Base-by-base conservation (phyloP, 2,113 vertebrate species). In the Cephalopholis sonnerati region DNA sequence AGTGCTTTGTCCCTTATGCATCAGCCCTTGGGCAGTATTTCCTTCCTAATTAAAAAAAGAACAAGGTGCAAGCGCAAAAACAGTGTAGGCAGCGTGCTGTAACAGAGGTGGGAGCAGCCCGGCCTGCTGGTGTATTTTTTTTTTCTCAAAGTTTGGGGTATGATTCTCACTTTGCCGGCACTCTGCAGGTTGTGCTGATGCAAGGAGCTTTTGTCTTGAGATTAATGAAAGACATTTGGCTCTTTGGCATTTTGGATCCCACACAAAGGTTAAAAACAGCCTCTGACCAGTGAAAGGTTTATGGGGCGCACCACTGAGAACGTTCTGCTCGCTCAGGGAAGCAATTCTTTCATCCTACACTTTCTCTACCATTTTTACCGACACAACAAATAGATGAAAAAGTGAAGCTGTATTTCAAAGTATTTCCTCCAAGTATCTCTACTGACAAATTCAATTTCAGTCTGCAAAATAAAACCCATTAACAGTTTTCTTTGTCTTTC, bases 1-100 rank as follows among this genome's bases (percentile, higher is more conserved):
- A 94, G 92, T 95, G 90, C 89, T 93, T 94, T 94, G 94, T 94
- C 87, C 93, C 91, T 87, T 89, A 88, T 86, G 92, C 88, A 87
- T 89, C 89, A 86, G 82, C 86, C 92, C 89, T 81, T 55, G 51
- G 89, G 94, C 87, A 86, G 81, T 82, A 79, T 88, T 91, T 91
- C 89, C 69, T 82, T 74, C 76, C 82, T 92, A 85, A 94, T 94
- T 91, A 93, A 87, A 65, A 76, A 91, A 50, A 82, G 85, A 93
- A 91, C 72, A 90, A 90, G 90, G 82, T 84, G 54, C 67, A 82
- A 62, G 48, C 64, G 57, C 59, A 74, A 75, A 44, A 77, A 74
- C 50, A 41, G 27, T 53, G 71, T 44, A 82, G 82, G 58, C 57
- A 59, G 46, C 18, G 66, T 66, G 71, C 44, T 65, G 48, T 22